Percentiles rank a stretch among this genome's conserved stretches.
Evolutionary conservation across 2,113 vertebrate species (phyloP).

Genomic region (Pholis gunnellus): DNA sequence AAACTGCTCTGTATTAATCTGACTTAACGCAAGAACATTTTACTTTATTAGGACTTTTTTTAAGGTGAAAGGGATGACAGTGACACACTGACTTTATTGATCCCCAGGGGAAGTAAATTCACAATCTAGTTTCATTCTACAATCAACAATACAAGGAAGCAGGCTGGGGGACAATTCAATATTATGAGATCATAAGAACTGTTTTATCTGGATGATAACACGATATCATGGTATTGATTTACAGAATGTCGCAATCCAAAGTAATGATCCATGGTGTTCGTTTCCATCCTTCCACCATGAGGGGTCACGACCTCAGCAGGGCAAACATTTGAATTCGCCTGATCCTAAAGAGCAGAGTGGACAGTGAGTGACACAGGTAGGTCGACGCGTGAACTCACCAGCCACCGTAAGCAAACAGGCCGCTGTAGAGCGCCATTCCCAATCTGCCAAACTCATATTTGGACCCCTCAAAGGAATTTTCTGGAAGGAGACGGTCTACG

Average conservation of each 20-base stretch:
- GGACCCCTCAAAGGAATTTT: constrained; percentile 88
- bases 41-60: not conserved
- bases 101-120: not conserved
- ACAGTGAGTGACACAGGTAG: not conserved
- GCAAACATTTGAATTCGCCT: not conserved
- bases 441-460: constrained; percentile 90
- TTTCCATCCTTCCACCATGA: not conserved
- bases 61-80: not conserved
- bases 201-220: not conserved
- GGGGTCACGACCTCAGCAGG: not conserved
- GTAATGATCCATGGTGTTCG: not conserved
- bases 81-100: not conserved
- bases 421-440: constrained; percentile 94
- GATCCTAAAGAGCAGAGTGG: not conserved
- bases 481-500: constrained; percentile 81
- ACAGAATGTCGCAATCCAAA: not conserved
- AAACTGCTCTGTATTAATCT: not conserved
- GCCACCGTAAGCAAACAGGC: constrained; percentile 97
- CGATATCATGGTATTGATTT: not conserved
- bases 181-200: no score
- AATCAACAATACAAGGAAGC: not conserved
- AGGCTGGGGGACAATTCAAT: not conserved
- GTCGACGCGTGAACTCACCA: constrained; percentile 84
- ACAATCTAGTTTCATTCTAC: not conserved
- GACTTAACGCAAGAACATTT: not conserved